phyloP scores from a whole-genome alignment of 1,140 invertebrate genomes.

The Cotesia typhae region DNA sequence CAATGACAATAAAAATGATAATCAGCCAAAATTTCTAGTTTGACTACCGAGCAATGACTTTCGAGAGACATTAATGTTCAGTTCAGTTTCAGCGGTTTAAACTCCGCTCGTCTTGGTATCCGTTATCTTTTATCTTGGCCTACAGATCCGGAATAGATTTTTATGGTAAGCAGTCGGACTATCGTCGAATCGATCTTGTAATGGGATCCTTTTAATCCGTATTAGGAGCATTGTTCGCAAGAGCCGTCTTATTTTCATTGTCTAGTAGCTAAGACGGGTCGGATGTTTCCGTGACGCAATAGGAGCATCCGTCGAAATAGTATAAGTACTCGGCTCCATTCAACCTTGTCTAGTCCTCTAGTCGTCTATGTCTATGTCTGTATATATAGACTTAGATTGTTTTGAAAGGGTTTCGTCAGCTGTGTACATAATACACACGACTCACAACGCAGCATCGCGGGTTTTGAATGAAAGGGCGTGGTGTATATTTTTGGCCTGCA shows the following conservation, averaged over 20 bases:
- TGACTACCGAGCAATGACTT: too few species aligned
- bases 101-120: background rate
- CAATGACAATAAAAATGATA: too few species aligned
- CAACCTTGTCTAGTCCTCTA: too few species aligned
- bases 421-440: conserved; percentile 51
- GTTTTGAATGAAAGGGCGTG: conserved; percentile 41
- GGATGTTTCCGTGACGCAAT: background rate
- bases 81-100: too few species aligned
- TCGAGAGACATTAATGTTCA: too few species aligned
- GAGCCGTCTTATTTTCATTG: conserved; percentile 32
- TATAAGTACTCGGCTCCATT: too few species aligned
- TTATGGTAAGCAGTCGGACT: conserved; percentile 47
- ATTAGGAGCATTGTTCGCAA: conserved; percentile 39
- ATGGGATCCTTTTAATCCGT: conserved; percentile 45
- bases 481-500: conserved; percentile 53
- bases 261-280: conserved; percentile 11
- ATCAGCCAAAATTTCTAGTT: too few species aligned
- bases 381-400: conserved; percentile 39
- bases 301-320: too few species aligned
- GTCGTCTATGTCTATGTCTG: too few species aligned
- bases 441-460: conserved; percentile 20
- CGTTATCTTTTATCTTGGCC: background rate
- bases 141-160: conserved; percentile 29
- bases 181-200: conserved; percentile 50
- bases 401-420: conserved; percentile 56